phyloP scores from a whole-genome alignment of 2,888 invertebrate species.

The Odontothrips loti region DNA sequence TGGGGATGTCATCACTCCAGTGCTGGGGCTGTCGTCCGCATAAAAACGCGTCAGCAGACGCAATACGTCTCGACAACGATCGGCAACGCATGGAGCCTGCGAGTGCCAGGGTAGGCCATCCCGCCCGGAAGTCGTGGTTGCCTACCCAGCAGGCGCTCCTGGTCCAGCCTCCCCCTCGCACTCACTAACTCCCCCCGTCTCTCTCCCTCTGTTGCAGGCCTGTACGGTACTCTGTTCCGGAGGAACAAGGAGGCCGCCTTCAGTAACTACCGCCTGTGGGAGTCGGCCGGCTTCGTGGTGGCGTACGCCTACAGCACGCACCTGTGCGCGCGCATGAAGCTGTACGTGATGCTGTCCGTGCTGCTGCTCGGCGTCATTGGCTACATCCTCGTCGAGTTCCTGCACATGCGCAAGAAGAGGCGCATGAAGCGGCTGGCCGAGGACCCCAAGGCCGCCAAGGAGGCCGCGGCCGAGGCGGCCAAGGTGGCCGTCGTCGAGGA shows the following conservation, averaged over 20 bases:
- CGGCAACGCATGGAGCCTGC: too few relatives aligned
- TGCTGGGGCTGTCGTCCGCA: too few relatives aligned
- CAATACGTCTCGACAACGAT: too few relatives aligned
- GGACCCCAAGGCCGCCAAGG: constrained; percentile 60
- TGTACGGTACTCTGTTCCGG: constrained; percentile 80
- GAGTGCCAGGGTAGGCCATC: too few relatives aligned
- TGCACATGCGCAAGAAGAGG: constrained; percentile 76
- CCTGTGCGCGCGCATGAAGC: constrained; percentile 78
- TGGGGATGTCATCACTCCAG: too few relatives aligned
- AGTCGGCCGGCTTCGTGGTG: constrained; percentile 83
- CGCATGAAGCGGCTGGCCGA: constrained; percentile 70
- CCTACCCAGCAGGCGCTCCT: too few relatives aligned
- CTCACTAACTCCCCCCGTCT: background rate
- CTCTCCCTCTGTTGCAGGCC: constrained; percentile 52
- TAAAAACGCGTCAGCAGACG: too few relatives aligned
- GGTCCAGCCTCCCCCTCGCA: too few relatives aligned
- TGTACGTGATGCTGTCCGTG: constrained; percentile 77
- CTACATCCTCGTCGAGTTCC: constrained; percentile 74
- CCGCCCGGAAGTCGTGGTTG: too few relatives aligned
- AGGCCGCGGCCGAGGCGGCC: constrained; percentile 50
- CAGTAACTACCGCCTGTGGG: constrained; percentile 87
- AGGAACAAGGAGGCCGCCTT: constrained; percentile 89
- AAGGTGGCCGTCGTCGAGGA: constrained; percentile 56
- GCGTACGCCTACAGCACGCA: constrained; percentile 86
- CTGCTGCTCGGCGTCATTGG: constrained; percentile 69